Base-by-base conservation (phyloP, 1,140 invertebrate species). In the Lethrus apterus region DNA sequence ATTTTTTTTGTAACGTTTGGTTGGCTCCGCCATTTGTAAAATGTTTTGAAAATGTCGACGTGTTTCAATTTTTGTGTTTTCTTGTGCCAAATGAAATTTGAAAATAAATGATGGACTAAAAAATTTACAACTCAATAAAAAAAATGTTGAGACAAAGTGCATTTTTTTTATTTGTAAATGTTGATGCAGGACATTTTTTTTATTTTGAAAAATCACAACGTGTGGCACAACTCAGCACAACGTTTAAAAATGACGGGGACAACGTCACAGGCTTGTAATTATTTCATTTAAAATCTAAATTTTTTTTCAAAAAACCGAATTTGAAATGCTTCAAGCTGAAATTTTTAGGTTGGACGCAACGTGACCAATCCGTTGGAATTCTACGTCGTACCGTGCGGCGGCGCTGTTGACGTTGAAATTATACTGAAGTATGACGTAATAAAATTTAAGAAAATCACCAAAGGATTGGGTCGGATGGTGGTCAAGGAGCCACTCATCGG, bases 321-420 rank as follows among this genome's bases (percentile, higher is more conserved):
- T 19, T 23, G 19, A 38, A 18, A 31, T 29, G 18, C 15, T 19
- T 5, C 19, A 32, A 20, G 31, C 9, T 29, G 8, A 10, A 43
- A 29, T 17, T 60, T 56, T 41, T 21, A 62, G 56, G 50, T 63
- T 5, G 55, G 50, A n/a, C 57, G 44, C 40, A 50, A 54, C 15
- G 36, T 50, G 0, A 53, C 49, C 10, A 48, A 60, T 41, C 54
- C 60, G 20, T 54, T 72, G 31, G 41, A 57, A 7, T 54, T 71
- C 44, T 70, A 67, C 20, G 56, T 72, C 1, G 67, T 71, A 58
- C 65, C 70, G 9, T 73, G 71, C 55, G 69, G 67, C 4, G 68
- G 67, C 13, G 58, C 59, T 7, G 62, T 69, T 14, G 55, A 65
- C 17, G 58, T 64, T 5, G 59, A 65, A 30, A 46, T 65, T 4